phyloP scores from a whole-genome alignment of 2,797 vertebrate genomes.

The Diglossa cyanea region DNA sequence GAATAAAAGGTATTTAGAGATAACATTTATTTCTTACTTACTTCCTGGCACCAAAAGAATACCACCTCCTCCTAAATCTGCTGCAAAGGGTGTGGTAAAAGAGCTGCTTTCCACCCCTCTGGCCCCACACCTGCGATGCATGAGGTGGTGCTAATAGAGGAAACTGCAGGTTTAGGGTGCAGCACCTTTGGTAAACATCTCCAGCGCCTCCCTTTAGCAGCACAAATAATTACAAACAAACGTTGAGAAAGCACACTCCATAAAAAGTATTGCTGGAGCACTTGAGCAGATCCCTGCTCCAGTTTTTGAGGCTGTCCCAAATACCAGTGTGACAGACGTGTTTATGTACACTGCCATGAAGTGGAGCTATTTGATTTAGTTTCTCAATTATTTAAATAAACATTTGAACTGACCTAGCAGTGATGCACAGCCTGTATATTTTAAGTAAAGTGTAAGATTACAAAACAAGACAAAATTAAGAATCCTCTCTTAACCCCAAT shows the following conservation, averaged over 20 bases:
- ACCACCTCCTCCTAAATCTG: neutral
- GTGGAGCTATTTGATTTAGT: neutral
- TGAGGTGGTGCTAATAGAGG: neutral
- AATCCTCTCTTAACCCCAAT: neutral
- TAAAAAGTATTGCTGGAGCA: neutral
- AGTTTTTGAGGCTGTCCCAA: neutral
- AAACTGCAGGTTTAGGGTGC: neutral
- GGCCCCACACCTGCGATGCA: neutral
- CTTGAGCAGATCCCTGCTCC: neutral
- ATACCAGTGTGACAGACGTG: neutral
- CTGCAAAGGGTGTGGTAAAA: neutral
- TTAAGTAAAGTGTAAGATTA: neutral
- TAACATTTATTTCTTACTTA: neutral
- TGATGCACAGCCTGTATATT: neutral
- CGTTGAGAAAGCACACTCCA: neutral
- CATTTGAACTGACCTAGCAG: neutral
- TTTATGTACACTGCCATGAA: neutral
- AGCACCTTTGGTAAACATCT: neutral
- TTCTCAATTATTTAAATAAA: neutral
- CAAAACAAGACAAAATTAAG: neutral
- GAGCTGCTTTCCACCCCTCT: neutral
- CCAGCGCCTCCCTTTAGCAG: neutral
- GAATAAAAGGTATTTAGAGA: neutral
- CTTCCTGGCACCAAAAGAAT: neutral
- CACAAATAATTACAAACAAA: neutral